Conservation (phyloP, 1,140 invertebrate genomes). For the Diachasmimorpha longicaudata region DNA sequence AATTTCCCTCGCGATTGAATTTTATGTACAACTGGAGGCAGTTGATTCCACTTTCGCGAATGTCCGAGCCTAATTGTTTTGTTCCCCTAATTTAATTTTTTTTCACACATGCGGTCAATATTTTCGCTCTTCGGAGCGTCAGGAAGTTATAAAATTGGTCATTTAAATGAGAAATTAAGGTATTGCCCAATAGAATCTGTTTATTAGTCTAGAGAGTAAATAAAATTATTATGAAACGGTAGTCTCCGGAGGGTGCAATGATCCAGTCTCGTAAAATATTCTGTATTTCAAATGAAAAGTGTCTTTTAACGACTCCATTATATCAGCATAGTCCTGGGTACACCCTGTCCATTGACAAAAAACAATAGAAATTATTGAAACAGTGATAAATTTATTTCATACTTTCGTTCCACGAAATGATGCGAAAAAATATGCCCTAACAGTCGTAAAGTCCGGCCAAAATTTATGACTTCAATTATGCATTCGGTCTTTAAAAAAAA, state of each 20-base stretch:
- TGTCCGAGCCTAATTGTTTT: not conserved
- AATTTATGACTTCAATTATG: too few relatives aligned
- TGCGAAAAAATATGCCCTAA: too few relatives aligned
- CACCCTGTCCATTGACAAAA: too few relatives aligned
- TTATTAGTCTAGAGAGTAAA: too few relatives aligned
- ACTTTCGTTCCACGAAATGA: too few relatives aligned
- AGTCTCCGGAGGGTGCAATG: not conserved
- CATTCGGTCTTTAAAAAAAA: not conserved
- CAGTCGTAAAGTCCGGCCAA: too few relatives aligned
- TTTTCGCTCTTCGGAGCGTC: not conserved
- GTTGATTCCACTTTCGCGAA: constrained; percentile 37
- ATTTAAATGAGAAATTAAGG: not conserved
- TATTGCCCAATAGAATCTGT: not conserved
- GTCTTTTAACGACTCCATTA: not conserved
- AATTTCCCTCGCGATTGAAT: constrained; percentile 9
- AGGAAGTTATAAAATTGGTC: not conserved
- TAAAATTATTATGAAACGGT: too few relatives aligned
- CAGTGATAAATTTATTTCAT: not conserved
- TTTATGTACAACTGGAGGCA: constrained; percentile 26
- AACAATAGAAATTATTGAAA: not conserved
- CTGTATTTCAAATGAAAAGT: not conserved
- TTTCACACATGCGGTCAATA: not conserved
- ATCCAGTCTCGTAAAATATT: not conserved
- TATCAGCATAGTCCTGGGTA: not conserved
- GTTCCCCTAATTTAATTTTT: not conserved